Percentiles rank a stretch among this genome's conserved stretches.
These are phyloP conservation scores for Lamellibrachia columna DNA, from an alignment of 2,888 invertebrate genomes.

Conservation along the genomic window DNA sequence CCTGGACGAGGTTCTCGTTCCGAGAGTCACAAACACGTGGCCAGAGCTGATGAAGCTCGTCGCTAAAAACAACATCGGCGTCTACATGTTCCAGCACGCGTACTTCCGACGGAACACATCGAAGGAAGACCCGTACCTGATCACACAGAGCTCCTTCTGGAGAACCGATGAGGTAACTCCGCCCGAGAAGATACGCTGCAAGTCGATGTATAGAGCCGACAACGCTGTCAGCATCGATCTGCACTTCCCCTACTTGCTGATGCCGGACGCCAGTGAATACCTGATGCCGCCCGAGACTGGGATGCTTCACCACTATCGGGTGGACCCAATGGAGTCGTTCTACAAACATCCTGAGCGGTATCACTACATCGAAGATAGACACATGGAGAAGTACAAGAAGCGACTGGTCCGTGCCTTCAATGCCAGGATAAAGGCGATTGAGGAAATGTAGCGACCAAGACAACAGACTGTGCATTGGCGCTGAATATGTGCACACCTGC, in stretches of 20 bases:
- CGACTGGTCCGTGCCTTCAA: not conserved
- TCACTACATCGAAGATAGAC: slow-evolving; percentile 34
- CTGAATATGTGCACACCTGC: not conserved
- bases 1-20: slow-evolving; percentile 38
- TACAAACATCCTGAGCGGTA: slow-evolving; percentile 30
- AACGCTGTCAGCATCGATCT: slow-evolving; percentile 35
- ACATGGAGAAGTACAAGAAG: slow-evolving; percentile 31
- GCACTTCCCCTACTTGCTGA: slow-evolving; percentile 36
- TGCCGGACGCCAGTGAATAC: slow-evolving; percentile 31
- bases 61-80: slow-evolving; percentile 30
- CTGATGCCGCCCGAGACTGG: slow-evolving; percentile 36
- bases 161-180: slow-evolving; percentile 36
- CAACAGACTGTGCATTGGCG: not conserved
- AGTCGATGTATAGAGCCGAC: slow-evolving; percentile 37
- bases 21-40: slow-evolving; percentile 32
- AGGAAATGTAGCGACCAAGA: not conserved
- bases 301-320: slow-evolving; percentile 39
- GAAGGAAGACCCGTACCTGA: slow-evolving; percentile 26
- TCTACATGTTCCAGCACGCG: slow-evolving; percentile 40
- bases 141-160: slow-evolving; percentile 37
- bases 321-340: slow-evolving; percentile 35
- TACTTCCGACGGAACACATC: slow-evolving; percentile 37
- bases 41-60: slow-evolving; percentile 30
- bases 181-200: slow-evolving; percentile 40
- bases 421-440: not conserved